These are phyloP conservation scores for Limnephilus auricula DNA, from an alignment of 2,888 invertebrate genomes.

Conservation along the genomic window DNA sequence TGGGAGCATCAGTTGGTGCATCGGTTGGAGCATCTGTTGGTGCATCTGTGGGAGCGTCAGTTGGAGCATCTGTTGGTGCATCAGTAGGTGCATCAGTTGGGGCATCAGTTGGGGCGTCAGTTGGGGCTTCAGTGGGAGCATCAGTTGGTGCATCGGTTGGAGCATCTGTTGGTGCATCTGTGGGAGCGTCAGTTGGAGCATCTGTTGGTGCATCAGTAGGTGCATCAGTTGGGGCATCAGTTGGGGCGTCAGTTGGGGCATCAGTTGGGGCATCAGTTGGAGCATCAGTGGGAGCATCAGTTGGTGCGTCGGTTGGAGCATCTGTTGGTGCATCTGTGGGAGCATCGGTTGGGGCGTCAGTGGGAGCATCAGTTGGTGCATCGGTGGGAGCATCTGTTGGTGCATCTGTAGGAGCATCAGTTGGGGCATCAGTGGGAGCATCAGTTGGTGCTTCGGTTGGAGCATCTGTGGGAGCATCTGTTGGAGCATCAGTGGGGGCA, in stretches of 20 bases:
- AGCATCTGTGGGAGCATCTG: not conserved
- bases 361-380: not conserved
- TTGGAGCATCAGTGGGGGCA: conserved; percentile 10
- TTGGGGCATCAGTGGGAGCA: conserved; percentile 10
- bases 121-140: conserved; percentile 44
- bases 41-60: conserved; percentile 45
- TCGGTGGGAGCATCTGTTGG: conserved; percentile 50
- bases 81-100: conserved; percentile 57
- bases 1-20: conserved; percentile 40
- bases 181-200: conserved; percentile 35
- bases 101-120: conserved; percentile 50
- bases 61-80: conserved; percentile 41
- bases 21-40: conserved; percentile 45
- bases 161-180: not conserved
- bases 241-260: conserved; percentile 9
- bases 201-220: not conserved
- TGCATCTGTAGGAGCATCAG: not conserved
- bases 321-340: conserved; percentile 51
- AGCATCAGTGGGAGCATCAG: conserved; percentile 37
- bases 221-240: not conserved
- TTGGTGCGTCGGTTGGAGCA: conserved; percentile 28
- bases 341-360: conserved; percentile 35
- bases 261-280: conserved; percentile 46
- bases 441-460: conserved; percentile 30
- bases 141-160: conserved; percentile 54